phyloP scores from a whole-genome alignment of 2,113 vertebrate species.

The Bettongia penicillata region DNA sequence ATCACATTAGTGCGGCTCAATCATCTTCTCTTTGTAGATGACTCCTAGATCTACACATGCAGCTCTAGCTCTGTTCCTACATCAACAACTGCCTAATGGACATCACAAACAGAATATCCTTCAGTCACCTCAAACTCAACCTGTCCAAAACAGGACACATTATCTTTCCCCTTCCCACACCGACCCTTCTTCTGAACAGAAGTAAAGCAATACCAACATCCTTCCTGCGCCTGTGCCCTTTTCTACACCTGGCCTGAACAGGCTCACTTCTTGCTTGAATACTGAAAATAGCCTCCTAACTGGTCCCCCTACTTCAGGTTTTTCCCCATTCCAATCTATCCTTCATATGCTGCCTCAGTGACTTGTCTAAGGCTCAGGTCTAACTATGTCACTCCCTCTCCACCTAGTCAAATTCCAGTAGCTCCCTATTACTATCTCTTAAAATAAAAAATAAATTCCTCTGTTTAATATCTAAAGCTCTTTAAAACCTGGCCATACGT shows the following conservation, averaged over 20 bases:
- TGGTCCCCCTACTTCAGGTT: neutral
- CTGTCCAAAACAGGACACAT: neutral
- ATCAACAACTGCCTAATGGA: neutral
- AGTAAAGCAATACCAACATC: too few relatives aligned
- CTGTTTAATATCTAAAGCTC: neutral
- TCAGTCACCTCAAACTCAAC: neutral
- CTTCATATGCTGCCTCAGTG: neutral
- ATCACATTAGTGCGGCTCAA: neutral
- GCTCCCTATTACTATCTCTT: neutral
- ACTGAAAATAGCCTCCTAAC: neutral
- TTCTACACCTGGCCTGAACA: neutral
- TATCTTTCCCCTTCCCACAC: neutral
- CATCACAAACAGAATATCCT: too few relatives aligned
- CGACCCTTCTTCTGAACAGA: neutral
- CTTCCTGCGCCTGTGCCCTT: neutral
- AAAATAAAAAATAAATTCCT: neutral
- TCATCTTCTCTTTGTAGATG: neutral
- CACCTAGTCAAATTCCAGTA: neutral
- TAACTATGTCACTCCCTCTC: neutral
- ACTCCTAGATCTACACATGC: too few relatives aligned
- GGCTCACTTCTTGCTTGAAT: neutral
- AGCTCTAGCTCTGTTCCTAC: neutral
- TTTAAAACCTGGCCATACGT: neutral
- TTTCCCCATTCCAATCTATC: too few relatives aligned
- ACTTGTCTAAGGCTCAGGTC: neutral